Percentiles rank a stretch among this genome's conserved stretches.
Conservation (phyloP, 2,888 invertebrate species). For the Drosophila multiciliata region DNA sequence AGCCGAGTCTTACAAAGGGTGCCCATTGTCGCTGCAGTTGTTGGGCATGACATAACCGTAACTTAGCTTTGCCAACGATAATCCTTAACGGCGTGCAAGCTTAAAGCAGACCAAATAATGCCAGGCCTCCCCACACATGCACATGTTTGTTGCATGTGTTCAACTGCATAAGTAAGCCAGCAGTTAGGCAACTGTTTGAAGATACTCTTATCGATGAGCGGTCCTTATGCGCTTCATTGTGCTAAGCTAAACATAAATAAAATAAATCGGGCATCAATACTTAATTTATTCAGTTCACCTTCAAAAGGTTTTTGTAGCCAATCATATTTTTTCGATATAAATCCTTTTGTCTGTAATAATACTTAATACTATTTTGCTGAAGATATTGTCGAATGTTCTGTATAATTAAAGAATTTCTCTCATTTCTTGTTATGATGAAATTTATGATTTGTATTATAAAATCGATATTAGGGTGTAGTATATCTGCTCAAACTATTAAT, state of each 20-base stretch:
- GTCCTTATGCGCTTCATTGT: conserved; percentile 3
- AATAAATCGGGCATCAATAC: not conserved
- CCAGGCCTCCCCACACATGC: not conserved
- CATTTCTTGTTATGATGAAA: too few species aligned
- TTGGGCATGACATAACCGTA: conserved; percentile 39
- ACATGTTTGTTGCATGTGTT: not conserved
- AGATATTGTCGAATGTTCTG: too few species aligned
- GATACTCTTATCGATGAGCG: conserved; percentile 8
- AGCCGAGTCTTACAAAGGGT: conserved; percentile 40
- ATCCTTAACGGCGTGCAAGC: conserved; percentile 61
- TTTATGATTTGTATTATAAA: too few species aligned
- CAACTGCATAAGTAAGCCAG: conserved; percentile 22
- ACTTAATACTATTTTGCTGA: not conserved
- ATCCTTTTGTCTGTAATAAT: not conserved
- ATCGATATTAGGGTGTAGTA: too few species aligned
- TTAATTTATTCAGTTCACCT: not conserved
- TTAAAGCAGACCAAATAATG: conserved; percentile 48
- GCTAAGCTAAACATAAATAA: not conserved
- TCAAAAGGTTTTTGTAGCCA: not conserved
- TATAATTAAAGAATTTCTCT: too few species aligned
- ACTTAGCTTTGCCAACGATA: conserved; percentile 54
- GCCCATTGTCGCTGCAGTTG: conserved; percentile 42
- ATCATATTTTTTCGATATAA: not conserved
- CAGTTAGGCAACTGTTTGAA: not conserved
- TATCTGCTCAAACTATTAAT: too few species aligned